Evolutionary conservation across 2,797 vertebrate species (phyloP), one percentile per base, ranked within the genome.

Genomic region (Yasuhikotakia modesta): DNA sequence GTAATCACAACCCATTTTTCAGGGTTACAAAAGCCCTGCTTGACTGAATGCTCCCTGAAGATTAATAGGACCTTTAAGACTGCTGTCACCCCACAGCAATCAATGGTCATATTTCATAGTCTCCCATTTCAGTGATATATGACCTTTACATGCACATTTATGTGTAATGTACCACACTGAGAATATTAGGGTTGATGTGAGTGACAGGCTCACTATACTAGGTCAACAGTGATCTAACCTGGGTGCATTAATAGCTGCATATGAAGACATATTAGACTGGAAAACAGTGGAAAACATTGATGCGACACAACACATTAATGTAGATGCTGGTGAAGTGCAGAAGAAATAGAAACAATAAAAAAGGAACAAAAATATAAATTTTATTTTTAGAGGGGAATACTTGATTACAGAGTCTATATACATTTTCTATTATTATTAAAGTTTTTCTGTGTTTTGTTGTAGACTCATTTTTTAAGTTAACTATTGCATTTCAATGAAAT

Each of bases 51-150:
- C 64, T 77, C 73, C 72, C 73, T 65, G 52, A 52, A 69, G 74
- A 77, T 76, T 81, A 67, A 81, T 77, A 81, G 66, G 30, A 27
- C 64, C 48, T 80, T 70, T 71, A 46, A 70, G 73, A 52, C 78
- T 63, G 60, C 79, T 73, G 57, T 81, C 74, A 72, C 60, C 60
- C 22, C 48, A 64, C 69, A 73, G 74, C 52, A 72, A 77, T 81
- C 79, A 76, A 80, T 73, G 46, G 52, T 52, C 66, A 76, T 77
- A 60, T 67, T 66, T 81, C 61, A 77, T 22, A 43, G 60, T 67
- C 57, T 67, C 61, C 79, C 79, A 68, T 77, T 81, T 66, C 52
- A 73, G 70, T 77, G 74, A 81, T 72, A 53, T 81, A 77, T 45
- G 69, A 60, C 69, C 30, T 45, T 32, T 60, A 60, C 13, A 14